Percentiles rank a stretch among this genome's conserved stretches.
Evolutionary conservation across 2,797 vertebrate genomes (phyloP).

Genomic region (Linurgus olivaceus): DNA sequence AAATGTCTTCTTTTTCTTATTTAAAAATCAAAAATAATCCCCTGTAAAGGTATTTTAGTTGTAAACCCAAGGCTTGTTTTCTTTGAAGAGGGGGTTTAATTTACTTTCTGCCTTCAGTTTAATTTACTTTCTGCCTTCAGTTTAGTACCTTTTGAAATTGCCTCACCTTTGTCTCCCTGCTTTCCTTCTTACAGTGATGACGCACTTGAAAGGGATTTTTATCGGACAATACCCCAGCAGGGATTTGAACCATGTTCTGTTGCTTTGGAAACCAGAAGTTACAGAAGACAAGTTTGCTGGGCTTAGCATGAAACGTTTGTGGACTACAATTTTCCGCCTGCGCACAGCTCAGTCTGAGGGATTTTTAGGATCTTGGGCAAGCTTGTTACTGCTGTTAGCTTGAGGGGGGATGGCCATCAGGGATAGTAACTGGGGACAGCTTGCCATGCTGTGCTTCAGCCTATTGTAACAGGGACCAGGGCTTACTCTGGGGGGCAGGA

Average conservation of each 20-base stretch:
- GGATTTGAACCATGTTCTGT: background rate
- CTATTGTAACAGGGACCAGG: background rate
- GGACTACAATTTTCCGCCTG: background rate
- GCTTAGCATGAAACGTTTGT: background rate
- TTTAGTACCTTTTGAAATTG: background rate
- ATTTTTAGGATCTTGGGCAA: background rate
- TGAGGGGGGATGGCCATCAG: background rate
- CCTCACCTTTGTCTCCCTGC: background rate
- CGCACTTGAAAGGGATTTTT: background rate
- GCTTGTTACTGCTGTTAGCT: background rate
- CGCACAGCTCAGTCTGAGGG: background rate
- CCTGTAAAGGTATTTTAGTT: background rate
- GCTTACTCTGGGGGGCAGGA: background rate
- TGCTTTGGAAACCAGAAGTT: conserved; percentile 39
- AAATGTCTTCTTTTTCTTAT: background rate
- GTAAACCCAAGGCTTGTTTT: background rate
- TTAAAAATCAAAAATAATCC: background rate
- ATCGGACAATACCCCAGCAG: background rate
- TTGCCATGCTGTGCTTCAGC: background rate
- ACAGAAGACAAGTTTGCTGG: background rate
- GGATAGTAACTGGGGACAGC: background rate
- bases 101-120: background rate
- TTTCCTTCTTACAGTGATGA: background rate
- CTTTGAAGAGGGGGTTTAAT: background rate
- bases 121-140: background rate